Evolutionary conservation across 2,888 invertebrate genomes (phyloP), one percentile per base, ranked within the genome.

Genomic region (Sphinx pinastri): DNA sequence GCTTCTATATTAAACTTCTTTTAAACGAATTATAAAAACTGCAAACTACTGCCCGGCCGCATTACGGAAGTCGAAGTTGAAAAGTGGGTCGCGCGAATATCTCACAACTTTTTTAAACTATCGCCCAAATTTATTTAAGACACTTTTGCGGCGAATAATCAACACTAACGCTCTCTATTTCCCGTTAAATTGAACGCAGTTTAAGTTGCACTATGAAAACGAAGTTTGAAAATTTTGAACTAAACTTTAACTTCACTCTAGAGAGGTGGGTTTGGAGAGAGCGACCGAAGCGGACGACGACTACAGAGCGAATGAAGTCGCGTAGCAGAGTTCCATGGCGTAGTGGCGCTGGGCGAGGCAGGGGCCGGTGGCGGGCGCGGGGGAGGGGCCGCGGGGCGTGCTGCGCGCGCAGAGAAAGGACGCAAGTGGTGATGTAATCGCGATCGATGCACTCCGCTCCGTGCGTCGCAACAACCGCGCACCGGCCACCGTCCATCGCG

Each of bases 371-470:
- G 79, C 73, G 78, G 76, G 74, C 70, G 75, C 75, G 77, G 79
- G 81, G 80, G 75, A 73, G 82, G 84, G 84, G 79, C 75, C 70
- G 76, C 78, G 82, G 81, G 85, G 85, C 81, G 84, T 76, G 80
- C 84, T 89, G 93, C 92, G 93, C 92, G 90, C 93, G 91, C 93
- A 92, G 91, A 90, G 92, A 92, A 92, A 91, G 93, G 91, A 90
- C 90, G 90, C 89, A 84, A 90, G 88, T 88, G 89, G 85, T 93
- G 93, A 94, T 92, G 93, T 93, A 94, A 94, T 90, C 89, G 86
- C 93, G 92, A 93, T 94, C 94, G 92, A 94, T 94, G 93, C 91
- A 92, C 89, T 86, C 83, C 81, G 79, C 77, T 82, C 82, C 80
- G 78, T 75, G 78, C 85, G 81, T 82, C 85, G 83, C 81, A 81